A percentile compares a stretch with the other conserved stretches of the same genome.
These are phyloP conservation scores for Lanius collurio DNA, from an alignment of 2,113 vertebrate species.

Conservation along the genomic window DNA sequence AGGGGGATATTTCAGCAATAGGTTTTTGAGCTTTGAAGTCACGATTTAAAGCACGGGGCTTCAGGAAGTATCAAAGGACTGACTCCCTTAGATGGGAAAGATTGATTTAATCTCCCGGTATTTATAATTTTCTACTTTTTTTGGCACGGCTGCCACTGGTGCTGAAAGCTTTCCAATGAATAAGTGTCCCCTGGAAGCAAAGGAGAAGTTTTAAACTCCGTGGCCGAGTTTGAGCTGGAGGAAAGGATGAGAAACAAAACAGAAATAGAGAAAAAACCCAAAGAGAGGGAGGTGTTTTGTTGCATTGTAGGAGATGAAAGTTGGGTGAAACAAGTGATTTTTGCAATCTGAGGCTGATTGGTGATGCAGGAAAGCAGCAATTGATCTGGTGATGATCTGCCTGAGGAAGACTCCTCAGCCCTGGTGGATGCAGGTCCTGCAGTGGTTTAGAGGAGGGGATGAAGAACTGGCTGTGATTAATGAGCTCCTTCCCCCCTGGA, in stretches of 20 bases:
- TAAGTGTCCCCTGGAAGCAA: not conserved
- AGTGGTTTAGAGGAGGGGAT: not conserved
- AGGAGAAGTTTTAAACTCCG: not conserved
- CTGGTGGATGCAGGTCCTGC: fast-evolving
- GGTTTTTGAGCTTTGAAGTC: conserved; percentile 17
- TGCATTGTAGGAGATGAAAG: not conserved
- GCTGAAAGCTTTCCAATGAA: not conserved
- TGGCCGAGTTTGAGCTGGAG: fast-evolving
- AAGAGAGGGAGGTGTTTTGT: not conserved
- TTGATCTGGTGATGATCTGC: not conserved
- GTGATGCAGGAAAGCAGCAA: not conserved
- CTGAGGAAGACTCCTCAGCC: not conserved
- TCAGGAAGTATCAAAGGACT: conserved; percentile 4
- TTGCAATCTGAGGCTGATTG: fast-evolving
- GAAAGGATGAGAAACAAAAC: not conserved
- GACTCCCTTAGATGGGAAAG: not conserved
- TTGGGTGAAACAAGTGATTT: not conserved
- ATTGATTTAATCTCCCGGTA: not conserved
- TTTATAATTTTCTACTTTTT: conserved; percentile 34
- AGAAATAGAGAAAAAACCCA: too few species aligned
- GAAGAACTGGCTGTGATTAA: not conserved
- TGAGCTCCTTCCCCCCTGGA: not conserved
- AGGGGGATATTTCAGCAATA: not conserved
- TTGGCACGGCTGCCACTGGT: not conserved
- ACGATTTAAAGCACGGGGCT: not conserved